Conservation (phyloP, 2,797 vertebrate genomes). For the Cossypha dichroa region DNA sequence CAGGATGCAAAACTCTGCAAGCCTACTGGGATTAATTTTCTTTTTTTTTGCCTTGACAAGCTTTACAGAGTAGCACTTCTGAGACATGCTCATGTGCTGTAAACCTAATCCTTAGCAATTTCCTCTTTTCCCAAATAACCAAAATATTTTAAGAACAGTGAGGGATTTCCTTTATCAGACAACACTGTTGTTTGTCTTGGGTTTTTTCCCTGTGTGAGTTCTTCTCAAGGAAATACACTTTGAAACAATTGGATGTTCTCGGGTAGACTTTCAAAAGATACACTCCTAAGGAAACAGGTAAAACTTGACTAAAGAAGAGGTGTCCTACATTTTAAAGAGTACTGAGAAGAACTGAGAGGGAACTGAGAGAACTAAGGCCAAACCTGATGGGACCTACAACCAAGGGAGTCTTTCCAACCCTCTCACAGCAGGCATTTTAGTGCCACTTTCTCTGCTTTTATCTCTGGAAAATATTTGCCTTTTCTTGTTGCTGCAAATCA, state of each 20-base stretch:
- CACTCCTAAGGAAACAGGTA: background rate
- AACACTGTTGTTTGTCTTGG: background rate
- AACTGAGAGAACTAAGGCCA: background rate
- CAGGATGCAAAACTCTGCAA: conserved; percentile 72
- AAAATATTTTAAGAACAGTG: conserved; percentile 73
- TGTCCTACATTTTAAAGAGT: background rate
- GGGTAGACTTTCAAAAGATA: background rate
- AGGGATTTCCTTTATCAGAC: conserved; percentile 74
- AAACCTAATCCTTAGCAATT: conserved; percentile 81
- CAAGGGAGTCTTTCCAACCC: background rate
- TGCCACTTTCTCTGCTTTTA: background rate
- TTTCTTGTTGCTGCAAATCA: background rate
- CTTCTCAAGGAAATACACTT: conserved; percentile 53
- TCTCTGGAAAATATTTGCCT: background rate
- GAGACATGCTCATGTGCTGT: conserved; percentile 70
- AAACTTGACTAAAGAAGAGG: background rate
- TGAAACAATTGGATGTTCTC: background rate
- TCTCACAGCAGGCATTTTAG: background rate
- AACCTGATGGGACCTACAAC: background rate
- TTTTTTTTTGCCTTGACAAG: conserved; percentile 61
- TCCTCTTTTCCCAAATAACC: conserved; percentile 78
- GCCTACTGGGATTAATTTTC: conserved; percentile 55
- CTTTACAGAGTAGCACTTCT: conserved; percentile 73
- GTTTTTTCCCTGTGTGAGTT: background rate
- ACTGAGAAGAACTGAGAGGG: background rate